Evolutionary conservation across 1,140 invertebrate species (phyloP), one percentile per base, ranked within the genome.

Genomic region (Scylla paramamosain): DNA sequence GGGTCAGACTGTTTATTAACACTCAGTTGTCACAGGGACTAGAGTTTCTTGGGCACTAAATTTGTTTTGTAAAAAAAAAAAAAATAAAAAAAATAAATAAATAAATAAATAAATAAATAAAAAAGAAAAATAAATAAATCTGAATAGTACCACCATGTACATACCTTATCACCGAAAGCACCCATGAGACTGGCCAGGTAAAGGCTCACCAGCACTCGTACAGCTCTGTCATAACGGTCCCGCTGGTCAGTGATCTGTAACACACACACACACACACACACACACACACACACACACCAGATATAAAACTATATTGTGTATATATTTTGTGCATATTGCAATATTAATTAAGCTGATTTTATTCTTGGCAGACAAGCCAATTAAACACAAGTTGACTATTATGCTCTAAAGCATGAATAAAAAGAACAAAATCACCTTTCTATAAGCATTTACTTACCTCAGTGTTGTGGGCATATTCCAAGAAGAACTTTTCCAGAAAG

Each of bases 401-500:
- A 48, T 48, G 14, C 4, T 14, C 46, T 48, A 48, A 7, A 48
- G 14, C 46, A 77, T 3, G 20, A 59, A 59, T 77, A 1, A 77
- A n/a, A 20, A 77, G 20, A 77, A 20, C 67, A 77, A 77, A 12
- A 20, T 77, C 20, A 77, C 25, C n/a, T n/a, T 77, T 25, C 25
- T 77, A 7, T 20, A 59, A 84, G 16, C 4, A 83, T 45, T 16
- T n/a, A 48, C 95, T 91, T 86, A 95, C 95, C 20, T 95, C 95
- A 52, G 92, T 25, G 48, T 93, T 93, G 39, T 95, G 92, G 0
- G 92, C 96, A 94, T 96, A 95, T 46, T 95, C 94, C 82, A 96
- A 93, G 93, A 96, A 96, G 46, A 94, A 96, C 77, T 95, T 95
- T 67, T 96, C 96, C n/a, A 96, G 91, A 39, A 96, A 95, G 90